phyloP scores from a whole-genome alignment of 2,113 vertebrate genomes.

The Eptesicus fuscus region DNA sequence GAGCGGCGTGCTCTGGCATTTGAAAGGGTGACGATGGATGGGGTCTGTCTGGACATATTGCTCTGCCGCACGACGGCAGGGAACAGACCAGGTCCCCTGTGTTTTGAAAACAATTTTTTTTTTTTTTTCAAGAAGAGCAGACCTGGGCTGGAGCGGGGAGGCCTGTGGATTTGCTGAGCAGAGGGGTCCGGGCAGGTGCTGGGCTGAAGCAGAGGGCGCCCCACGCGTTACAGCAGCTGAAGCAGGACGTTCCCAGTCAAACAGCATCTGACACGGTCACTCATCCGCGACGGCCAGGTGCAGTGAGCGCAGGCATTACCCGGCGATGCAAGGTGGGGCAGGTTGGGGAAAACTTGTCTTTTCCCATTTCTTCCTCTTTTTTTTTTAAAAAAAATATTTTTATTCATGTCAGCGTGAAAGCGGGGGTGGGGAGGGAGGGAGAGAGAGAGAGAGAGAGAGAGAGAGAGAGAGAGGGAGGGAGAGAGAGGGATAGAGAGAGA shows the following conservation, averaged over 20 bases:
- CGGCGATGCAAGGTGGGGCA: neutral
- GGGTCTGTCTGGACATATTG: neutral
- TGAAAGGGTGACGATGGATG: conserved; percentile 63
- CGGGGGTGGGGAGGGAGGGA: too few relatives aligned
- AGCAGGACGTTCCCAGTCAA: neutral
- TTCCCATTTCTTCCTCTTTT: neutral
- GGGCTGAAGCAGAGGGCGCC: neutral
- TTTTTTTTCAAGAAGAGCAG: neutral
- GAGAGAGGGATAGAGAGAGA: too few relatives aligned
- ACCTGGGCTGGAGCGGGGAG: neutral
- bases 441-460: too few relatives aligned
- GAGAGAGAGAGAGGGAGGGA: too few relatives aligned
- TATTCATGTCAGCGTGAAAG: too few relatives aligned
- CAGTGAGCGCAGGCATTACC: too few relatives aligned
- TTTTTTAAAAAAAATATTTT: too few relatives aligned
- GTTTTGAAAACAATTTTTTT: conserved; percentile 28
- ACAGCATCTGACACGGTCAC: too few relatives aligned
- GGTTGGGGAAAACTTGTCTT: neutral
- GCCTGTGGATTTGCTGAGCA: neutral
- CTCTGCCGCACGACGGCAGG: neutral
- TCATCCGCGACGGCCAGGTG: too few relatives aligned
- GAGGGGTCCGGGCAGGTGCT: neutral
- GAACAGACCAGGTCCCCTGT: conserved; percentile 1
- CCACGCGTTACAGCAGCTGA: neutral
- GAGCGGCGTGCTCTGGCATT: neutral